Evolutionary conservation across 2,113 vertebrate species (phyloP).

Genomic region (Beaufortia kweichowensis): DNA sequence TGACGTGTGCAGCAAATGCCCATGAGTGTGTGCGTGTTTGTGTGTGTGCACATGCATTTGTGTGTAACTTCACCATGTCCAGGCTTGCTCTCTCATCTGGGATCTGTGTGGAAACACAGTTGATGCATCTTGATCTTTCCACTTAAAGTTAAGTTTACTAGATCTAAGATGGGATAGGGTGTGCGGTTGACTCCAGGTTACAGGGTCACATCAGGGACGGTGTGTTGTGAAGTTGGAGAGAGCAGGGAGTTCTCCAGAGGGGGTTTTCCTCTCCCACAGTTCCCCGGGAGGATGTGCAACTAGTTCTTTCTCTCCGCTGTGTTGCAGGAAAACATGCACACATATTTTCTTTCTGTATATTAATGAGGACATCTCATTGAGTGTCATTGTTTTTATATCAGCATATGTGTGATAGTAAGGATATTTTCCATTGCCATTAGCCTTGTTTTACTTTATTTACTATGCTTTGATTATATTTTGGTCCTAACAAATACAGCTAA

Average conservation of each 20-base stretch:
- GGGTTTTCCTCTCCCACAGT: constrained; percentile 44
- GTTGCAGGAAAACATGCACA: constrained; percentile 32
- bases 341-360: neutral
- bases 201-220: constrained; percentile 37
- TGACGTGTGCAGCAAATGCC: constrained; percentile 38
- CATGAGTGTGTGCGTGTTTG: constrained; percentile 23
- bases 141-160: constrained; percentile 14
- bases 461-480: too few relatives aligned
- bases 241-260: constrained; percentile 29
- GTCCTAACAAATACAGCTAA: too few relatives aligned
- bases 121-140: constrained; percentile 31
- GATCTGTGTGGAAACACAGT: constrained; percentile 9
- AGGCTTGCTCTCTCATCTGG: constrained; percentile 38
- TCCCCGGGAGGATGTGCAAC: constrained; percentile 13
- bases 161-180: neutral
- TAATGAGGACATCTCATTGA: too few relatives aligned
- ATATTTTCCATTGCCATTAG: too few relatives aligned
- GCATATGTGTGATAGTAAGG: too few relatives aligned
- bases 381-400: too few relatives aligned
- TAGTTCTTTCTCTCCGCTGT: constrained; percentile 8
- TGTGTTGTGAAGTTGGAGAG: constrained; percentile 37
- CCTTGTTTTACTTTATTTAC: too few relatives aligned
- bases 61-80: constrained; percentile 30
- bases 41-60: constrained; percentile 25
- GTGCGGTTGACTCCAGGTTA: constrained; percentile 24